Base-by-base conservation (phyloP, 2,888 invertebrate species). In the Aporophyla lueneburgensis region DNA sequence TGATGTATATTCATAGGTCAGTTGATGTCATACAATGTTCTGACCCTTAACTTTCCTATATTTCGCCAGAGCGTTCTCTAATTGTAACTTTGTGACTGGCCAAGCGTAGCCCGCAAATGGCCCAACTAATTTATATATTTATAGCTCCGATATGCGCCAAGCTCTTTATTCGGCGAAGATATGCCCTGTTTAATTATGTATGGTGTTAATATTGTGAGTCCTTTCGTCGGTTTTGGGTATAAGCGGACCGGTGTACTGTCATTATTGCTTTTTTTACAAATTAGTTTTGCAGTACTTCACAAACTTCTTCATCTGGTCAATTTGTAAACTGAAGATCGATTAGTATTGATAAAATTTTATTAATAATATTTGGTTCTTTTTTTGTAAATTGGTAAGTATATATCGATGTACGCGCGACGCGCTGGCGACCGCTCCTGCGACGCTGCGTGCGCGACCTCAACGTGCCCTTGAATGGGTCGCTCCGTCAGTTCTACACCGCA, bases 121-220 rank as follows among this genome's bases (percentile, higher is more conserved):
- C 61, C 81, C 89, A 87, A 82, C 87, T 84, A 86, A 83, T 84
- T 93, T 93, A 93, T 93, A 92, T 93, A 94, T 93, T 92, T 93
- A 92, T 91, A 86, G 83, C 83, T 54, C 53, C 67, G 79, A 85
- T 80, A 79, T 81, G 66, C 75, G 76, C 69, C 76, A 74, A 71
- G 72, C 79, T 78, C 78, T 81, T 85, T 83, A 76, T 80, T 80
- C 24, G 27, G 59, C n/a, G 67, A 80, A 84, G 71, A 78, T 83
- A 81, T 87, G 75, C 65, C 59, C 67, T 14, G 77, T 77, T 86
- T 82, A 82, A 81, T 87, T 82, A 81, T n/a, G 19, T 84, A 78
- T 24, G 16, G 70, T 68, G 72, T 74, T 77, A 74, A 75, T 78
- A 68, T 71, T 68, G 53, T 70, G 62, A 51, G 54, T 46, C 33